A percentile compares a stretch with the other conserved stretches of the same genome.
phyloP scores from a whole-genome alignment of 2,797 vertebrate species.

The Sebastes melanostomus region DNA sequence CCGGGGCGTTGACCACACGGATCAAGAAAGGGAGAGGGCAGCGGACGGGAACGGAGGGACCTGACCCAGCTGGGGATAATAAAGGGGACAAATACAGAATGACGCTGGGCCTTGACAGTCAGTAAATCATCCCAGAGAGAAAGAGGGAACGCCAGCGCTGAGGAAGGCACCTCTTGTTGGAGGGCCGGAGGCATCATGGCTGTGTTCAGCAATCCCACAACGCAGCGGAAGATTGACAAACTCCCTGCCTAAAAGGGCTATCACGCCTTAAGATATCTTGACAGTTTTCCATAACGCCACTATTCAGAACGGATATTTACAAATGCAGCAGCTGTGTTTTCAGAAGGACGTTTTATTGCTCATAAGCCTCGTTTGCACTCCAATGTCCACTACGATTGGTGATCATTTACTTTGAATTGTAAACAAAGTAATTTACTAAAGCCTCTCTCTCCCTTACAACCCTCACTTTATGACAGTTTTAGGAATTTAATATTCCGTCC shows the following conservation, averaged over 20 bases:
- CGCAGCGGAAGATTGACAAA: slow-evolving; percentile 67
- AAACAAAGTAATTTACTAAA: slow-evolving; percentile 32
- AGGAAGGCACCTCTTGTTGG: slow-evolving; percentile 46
- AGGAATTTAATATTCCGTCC: slow-evolving; percentile 54
- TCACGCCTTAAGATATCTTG: slow-evolving; percentile 71
- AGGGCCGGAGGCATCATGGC: slow-evolving; percentile 48
- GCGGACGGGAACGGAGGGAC: slow-evolving; percentile 23
- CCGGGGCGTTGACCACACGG: slow-evolving; percentile 34
- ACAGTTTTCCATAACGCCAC: slow-evolving; percentile 63
- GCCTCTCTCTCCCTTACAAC: slow-evolving; percentile 24
- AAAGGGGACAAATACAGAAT: slow-evolving; percentile 45
- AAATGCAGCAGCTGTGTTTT: slow-evolving; percentile 57
- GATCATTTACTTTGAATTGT: slow-evolving; percentile 29
- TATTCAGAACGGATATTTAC: slow-evolving; percentile 46
- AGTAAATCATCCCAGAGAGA: slow-evolving; percentile 49
- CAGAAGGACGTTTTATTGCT: slow-evolving; percentile 50
- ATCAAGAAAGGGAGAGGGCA: slow-evolving; percentile 41
- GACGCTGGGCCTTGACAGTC: slow-evolving; percentile 47
- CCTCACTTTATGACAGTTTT: slow-evolving; percentile 27
- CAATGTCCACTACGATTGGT: slow-evolving; percentile 22
- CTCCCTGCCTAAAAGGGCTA: slow-evolving; percentile 72
- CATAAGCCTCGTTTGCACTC: slow-evolving; percentile 55
- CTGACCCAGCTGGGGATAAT: slow-evolving; percentile 39
- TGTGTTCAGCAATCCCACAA: slow-evolving; percentile 63
- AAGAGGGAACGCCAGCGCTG: slow-evolving; percentile 17